phyloP scores from a whole-genome alignment of 64 coral and sea anemone genomes.

The Montipora efflorescens region DNA sequence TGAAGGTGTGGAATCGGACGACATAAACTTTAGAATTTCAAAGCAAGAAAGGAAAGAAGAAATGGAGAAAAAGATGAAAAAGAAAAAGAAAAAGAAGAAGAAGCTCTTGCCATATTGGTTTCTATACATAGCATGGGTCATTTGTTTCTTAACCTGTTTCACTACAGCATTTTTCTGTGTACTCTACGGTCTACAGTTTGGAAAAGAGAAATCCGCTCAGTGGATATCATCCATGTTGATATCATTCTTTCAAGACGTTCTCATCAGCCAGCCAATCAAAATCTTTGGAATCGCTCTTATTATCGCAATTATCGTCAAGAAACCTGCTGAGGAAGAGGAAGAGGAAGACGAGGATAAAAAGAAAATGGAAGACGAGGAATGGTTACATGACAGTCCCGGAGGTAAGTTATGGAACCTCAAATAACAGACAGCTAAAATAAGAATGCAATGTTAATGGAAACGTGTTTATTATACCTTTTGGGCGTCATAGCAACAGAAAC shows the following conservation, averaged over 20 bases:
- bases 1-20: slow-evolving; percentile 73
- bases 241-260: slow-evolving; percentile 94
- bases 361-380: slow-evolving; percentile 90
- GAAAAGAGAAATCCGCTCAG: slow-evolving; percentile 91
- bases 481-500: too few relatives aligned
- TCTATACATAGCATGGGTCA: slow-evolving; percentile 83
- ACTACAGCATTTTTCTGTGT: slow-evolving; percentile 86
- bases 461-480: too few relatives aligned
- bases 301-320: slow-evolving; percentile 88
- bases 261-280: slow-evolving; percentile 85
- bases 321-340: slow-evolving; percentile 88
- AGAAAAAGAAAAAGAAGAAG: slow-evolving; percentile 98
- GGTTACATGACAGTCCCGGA: slow-evolving; percentile 67
- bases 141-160: slow-evolving; percentile 87
- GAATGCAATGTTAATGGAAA: too few relatives aligned
- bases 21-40: slow-evolving; percentile 88
- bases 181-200: slow-evolving; percentile 91
- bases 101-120: slow-evolving; percentile 90
- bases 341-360: slow-evolving; percentile 75
- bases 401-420: slow-evolving; percentile 16
- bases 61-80: slow-evolving; percentile 85
- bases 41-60: slow-evolving; percentile 92
- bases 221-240: slow-evolving; percentile 95
- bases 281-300: slow-evolving; percentile 83
- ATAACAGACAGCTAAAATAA: too few relatives aligned